A percentile compares a stretch with the other conserved stretches of the same genome.
phyloP scores from a whole-genome alignment of 2,888 invertebrate species.

The Ceriagrion tenellum region DNA sequence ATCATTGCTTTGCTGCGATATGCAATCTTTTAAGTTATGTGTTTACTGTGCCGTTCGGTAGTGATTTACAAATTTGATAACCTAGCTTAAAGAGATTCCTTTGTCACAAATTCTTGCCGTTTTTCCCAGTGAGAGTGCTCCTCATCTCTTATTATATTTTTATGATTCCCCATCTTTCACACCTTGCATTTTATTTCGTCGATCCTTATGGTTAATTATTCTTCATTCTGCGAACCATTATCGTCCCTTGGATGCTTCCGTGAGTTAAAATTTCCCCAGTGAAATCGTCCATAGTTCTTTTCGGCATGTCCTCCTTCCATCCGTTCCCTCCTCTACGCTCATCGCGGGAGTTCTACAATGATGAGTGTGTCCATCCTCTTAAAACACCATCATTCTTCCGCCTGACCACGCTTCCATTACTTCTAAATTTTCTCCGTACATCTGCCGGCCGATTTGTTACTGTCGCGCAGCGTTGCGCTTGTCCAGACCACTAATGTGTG shows the following conservation, averaged over 20 bases:
- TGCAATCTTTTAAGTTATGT: no score
- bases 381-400: neutral
- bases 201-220: neutral
- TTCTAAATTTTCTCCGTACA: neutral
- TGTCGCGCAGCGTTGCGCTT: neutral
- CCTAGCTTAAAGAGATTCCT: no score
- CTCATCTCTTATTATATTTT: no score
- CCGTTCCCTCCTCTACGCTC: neutral
- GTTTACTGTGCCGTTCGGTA: no score
- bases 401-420: neutral
- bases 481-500: neutral
- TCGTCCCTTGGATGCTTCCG: neutral
- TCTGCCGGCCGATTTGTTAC: neutral
- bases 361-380: neutral
- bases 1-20: no score
- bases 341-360: neutral
- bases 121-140: no score
- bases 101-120: no score
- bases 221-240: neutral
- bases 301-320: neutral
- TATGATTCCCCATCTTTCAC: no score
- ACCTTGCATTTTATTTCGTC: no score
- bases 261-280: neutral
- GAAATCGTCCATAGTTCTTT: neutral
- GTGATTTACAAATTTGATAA: no score